Base-by-base conservation (phyloP, 2,113 vertebrate species). In the Apeltes quadracus region DNA sequence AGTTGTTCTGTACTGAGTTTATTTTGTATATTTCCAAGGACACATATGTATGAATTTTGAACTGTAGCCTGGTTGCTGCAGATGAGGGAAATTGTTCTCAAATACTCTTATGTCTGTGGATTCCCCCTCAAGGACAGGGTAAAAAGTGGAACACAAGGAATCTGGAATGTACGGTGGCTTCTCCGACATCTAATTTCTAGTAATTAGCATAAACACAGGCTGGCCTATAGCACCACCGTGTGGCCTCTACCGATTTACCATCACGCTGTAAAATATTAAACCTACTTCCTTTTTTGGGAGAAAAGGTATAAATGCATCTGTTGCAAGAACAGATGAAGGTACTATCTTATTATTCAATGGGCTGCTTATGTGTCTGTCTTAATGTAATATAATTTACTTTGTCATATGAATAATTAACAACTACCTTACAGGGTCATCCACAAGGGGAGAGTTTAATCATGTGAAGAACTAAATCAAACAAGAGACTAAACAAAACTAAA, bases 151-250 rank as follows among this genome's bases (percentile, higher is more conserved):
- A n/a, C 4, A 43, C 9, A 12, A 68, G 8, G 1, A 23, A 46
- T 27, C 23, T 36, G 16, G 11, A 5, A 41, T 8, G 0, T 25
- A 13, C 20, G 7, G 3, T 51, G 2, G 12, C 34, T 34, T 8
- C 18, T 4, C 36, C 46, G 25, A 12, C 10, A 15, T 43, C 7
- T 18, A 1, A 12, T 25, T 51, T 29, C 22, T 14, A 3, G 18
- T 29, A 4, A 6, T 13, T 16, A 25, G 15, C 7, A 39, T 2
- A 38, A 13, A 56, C 51, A 27, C 44, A 69, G 32, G 18, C 3
- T 43, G 69, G 51, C 39, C 11, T 75, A 32, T 77, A n/a, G 69
- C 56, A 51, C 86, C 86, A 75, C 65, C 86, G 36, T 70, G 81
- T 88, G 88, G 86, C 4, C n/a, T 36, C 14, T 14, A 27, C 16